Percentiles rank a stretch among this genome's conserved stretches.
Evolutionary conservation across 2,888 invertebrate genomes (phyloP).

Genomic region (Melolontha melolontha): DNA sequence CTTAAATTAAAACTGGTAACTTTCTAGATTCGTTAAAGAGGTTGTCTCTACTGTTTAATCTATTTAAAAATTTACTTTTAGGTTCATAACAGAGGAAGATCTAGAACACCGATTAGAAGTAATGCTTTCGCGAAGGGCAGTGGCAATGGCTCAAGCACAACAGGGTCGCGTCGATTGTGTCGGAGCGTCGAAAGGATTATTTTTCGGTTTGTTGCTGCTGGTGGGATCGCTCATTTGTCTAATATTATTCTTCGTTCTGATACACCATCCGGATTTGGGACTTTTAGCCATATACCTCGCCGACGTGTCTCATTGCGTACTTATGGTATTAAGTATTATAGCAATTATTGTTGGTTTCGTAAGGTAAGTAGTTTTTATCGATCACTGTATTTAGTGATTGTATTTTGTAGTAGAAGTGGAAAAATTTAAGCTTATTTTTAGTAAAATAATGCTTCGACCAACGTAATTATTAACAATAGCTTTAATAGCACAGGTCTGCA

Average conservation of each 20-base stretch:
- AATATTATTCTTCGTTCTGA: conserved; percentile 95
- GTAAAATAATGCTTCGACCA: too few relatives aligned
- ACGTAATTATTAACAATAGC: too few relatives aligned
- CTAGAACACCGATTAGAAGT: conserved; percentile 89
- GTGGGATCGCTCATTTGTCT: conserved; percentile 93
- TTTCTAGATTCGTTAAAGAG: too few relatives aligned
- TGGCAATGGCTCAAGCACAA: conserved; percentile 85
- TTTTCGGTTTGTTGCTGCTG: conserved; percentile 89
- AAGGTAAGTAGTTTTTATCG: conserved; percentile 69
- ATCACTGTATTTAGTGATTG: conserved; percentile 7
- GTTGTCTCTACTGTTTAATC: too few relatives aligned
- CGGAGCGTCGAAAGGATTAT: conserved; percentile 93
- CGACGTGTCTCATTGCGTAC: conserved; percentile 89
- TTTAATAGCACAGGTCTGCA: too few relatives aligned
- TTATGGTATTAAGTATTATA: conserved; percentile 88
- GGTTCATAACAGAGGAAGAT: conserved; percentile 82
- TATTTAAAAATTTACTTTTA: conserved; percentile 51
- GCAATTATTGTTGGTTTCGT: conserved; percentile 93
- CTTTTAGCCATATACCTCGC: conserved; percentile 90
- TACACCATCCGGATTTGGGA: conserved; percentile 85
- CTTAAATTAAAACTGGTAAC: too few relatives aligned
- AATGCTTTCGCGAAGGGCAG: conserved; percentile 88
- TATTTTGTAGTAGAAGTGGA: not conserved
- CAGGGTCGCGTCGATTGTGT: conserved; percentile 93
- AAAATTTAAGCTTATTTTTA: too few relatives aligned